Evolutionary conservation across 1,140 invertebrate genomes (phyloP).

Genomic region (Ceratosolen fusciceps): DNA sequence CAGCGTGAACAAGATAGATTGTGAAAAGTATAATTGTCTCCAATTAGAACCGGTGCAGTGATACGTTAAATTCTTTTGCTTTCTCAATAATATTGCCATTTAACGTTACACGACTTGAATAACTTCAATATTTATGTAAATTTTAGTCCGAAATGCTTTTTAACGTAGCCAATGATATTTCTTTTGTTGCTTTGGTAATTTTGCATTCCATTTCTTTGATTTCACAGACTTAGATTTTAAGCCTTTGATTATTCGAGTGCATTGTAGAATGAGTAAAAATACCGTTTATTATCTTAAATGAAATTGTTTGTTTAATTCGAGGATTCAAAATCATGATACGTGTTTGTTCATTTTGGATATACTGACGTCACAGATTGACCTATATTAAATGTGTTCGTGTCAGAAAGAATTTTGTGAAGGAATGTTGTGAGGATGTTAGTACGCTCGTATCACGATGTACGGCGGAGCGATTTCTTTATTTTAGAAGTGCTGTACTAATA

Average conservation of each 20-base stretch:
- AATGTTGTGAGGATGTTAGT: background rate
- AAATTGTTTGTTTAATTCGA: background rate
- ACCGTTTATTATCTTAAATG: background rate
- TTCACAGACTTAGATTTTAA: background rate
- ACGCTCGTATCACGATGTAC: background rate
- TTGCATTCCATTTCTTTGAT: background rate
- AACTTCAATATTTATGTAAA: background rate
- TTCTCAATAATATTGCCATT: background rate
- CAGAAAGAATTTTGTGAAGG: too few relatives aligned
- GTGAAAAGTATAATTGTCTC: background rate
- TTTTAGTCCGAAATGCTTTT: background rate
- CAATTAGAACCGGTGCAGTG: slow-evolving; percentile 11
- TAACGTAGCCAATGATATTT: background rate
- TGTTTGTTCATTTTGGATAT: background rate
- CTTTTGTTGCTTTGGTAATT: background rate
- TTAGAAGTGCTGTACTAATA: too few relatives aligned
- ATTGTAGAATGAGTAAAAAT: background rate
- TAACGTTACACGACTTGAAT: background rate
- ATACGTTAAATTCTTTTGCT: background rate
- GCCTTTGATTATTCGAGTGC: too few relatives aligned
- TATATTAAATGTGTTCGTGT: too few relatives aligned
- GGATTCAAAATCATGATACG: background rate
- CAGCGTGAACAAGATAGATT: background rate
- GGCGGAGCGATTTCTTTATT: too few relatives aligned
- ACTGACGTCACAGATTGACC: too few relatives aligned